A percentile compares a stretch with the other conserved stretches of the same genome.
These are phyloP conservation scores for Lasaia peninsularis DNA, from an alignment of 1,140 invertebrate species.

Conservation along the genomic window DNA sequence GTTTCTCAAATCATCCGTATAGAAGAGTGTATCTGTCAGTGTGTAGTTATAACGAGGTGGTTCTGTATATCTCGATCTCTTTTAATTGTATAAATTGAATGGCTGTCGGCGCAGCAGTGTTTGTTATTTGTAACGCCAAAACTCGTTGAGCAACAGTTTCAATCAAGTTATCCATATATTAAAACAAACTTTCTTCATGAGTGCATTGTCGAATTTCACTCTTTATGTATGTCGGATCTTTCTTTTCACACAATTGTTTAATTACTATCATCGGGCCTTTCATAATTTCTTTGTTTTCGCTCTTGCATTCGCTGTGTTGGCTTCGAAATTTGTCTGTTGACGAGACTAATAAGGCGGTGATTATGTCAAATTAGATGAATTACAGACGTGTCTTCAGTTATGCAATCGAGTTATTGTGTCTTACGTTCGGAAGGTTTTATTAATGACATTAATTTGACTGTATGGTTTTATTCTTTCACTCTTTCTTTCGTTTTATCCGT, in stretches of 20 bases:
- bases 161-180: slow-evolving; percentile 48
- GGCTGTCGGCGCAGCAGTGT: background rate
- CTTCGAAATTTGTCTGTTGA: background rate
- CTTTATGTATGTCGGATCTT: slow-evolving; percentile 19
- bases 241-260: slow-evolving; percentile 26
- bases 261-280: slow-evolving; percentile 9
- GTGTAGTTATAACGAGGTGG: background rate
- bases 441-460: background rate
- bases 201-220: slow-evolving; percentile 68
- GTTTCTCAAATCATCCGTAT: background rate
- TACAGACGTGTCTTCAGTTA: background rate
- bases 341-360: slow-evolving; percentile 1
- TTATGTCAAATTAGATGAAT: slow-evolving; percentile 6
- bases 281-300: slow-evolving; percentile 12
- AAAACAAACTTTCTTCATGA: slow-evolving; percentile 62
- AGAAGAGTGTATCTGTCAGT: background rate
- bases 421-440: slow-evolving; percentile 11
- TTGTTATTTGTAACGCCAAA: slow-evolving; percentile 20
- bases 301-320: background rate
- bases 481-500: too few relatives aligned
- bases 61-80: background rate
- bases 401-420: background rate
- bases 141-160: slow-evolving; percentile 41
- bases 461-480: too few relatives aligned
- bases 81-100: slow-evolving; percentile 3